phyloP scores from a whole-genome alignment of 2,797 vertebrate genomes.

The Silurus lanzhouensis region DNA sequence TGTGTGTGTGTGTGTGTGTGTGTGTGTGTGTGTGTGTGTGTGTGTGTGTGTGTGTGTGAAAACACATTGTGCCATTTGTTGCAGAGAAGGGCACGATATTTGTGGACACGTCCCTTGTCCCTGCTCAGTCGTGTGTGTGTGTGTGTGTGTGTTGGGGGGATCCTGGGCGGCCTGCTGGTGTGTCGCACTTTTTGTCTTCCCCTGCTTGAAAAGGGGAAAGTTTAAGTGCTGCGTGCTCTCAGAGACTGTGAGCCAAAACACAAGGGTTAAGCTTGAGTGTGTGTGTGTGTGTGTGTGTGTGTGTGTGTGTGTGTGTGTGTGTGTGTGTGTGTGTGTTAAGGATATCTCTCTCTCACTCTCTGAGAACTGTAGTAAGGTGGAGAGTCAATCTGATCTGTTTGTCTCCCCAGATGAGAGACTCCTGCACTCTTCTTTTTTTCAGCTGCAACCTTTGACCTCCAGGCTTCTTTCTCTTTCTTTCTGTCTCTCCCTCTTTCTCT shows the following conservation, averaged over 20 bases:
- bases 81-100: slow-evolving; percentile 57
- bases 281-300: slow-evolving; percentile 49
- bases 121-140: slow-evolving; percentile 63
- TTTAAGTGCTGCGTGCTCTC: slow-evolving; percentile 78
- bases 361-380: neutral
- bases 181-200: slow-evolving; percentile 75
- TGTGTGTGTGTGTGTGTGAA: slow-evolving; percentile 10
- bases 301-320: slow-evolving; percentile 31
- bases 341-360: slow-evolving; percentile 25
- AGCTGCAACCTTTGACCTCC: slow-evolving; percentile 66
- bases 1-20: slow-evolving; percentile 33
- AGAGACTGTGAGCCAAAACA: slow-evolving; percentile 66
- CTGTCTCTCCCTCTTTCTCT: neutral
- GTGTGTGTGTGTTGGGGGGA: slow-evolving; percentile 59
- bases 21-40: slow-evolving; percentile 13
- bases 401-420: neutral
- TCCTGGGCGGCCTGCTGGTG: slow-evolving; percentile 72
- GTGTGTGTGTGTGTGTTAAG: neutral
- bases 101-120: slow-evolving; percentile 71
- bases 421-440: slow-evolving; percentile 57
- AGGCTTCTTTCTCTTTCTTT: neutral
- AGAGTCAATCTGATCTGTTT: slow-evolving; percentile 11
- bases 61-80: slow-evolving; percentile 33
- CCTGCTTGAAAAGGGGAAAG: slow-evolving; percentile 80
- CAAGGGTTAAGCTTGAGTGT: slow-evolving; percentile 67